phyloP scores from a whole-genome alignment of 2,113 vertebrate species.

The Neodon shergylaensis region DNA sequence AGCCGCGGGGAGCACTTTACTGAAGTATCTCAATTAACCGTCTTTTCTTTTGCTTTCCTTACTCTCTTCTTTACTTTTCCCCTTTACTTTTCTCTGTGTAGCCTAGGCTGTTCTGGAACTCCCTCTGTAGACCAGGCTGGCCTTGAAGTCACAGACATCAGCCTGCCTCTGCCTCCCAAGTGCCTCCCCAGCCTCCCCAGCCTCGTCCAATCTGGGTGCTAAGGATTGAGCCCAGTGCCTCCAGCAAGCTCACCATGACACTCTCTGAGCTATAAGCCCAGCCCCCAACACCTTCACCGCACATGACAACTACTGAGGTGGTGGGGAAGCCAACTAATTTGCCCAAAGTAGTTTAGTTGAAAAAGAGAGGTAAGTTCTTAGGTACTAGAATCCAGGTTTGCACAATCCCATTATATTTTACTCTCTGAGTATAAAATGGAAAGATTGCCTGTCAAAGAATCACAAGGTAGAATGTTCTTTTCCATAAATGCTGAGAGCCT shows the following conservation, averaged over 20 bases:
- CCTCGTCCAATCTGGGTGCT: not conserved
- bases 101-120: not conserved
- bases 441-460: not conserved
- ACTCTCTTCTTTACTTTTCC: not conserved
- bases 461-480: conserved; percentile 19
- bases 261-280: not conserved
- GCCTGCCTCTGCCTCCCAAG: not conserved
- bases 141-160: not conserved
- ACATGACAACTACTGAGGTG: not conserved
- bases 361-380: not conserved
- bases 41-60: not conserved
- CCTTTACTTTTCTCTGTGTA: not conserved
- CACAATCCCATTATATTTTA: not conserved
- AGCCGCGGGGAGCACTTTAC: not conserved
- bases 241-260: not conserved
- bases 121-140: not conserved
- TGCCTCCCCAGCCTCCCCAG: not conserved
- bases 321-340: not conserved
- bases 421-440: not conserved
- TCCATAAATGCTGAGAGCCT: not conserved
- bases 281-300: not conserved
- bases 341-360: not conserved
- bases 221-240: not conserved
- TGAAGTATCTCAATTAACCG: not conserved
- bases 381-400: not conserved